These are phyloP conservation scores for Oligia latruncula DNA, from an alignment of 2,888 invertebrate genomes.

Conservation along the genomic window DNA sequence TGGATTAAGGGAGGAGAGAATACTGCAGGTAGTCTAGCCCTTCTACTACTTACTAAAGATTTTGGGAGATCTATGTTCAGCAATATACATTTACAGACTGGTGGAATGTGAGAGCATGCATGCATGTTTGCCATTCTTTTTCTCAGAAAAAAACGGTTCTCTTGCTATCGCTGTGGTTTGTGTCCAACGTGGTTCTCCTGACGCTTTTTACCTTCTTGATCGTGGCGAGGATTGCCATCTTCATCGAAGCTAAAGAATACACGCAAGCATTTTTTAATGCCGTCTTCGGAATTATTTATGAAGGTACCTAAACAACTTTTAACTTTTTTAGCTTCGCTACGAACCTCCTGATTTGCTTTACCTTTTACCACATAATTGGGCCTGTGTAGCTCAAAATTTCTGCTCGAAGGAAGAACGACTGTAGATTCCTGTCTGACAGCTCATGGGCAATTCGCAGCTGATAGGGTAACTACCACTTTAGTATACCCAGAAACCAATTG, in stretches of 20 bases:
- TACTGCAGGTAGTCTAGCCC: not conserved
- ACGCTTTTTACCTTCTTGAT: slow-evolving; percentile 73
- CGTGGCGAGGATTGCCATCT: slow-evolving; percentile 62
- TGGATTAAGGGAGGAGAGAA: not conserved
- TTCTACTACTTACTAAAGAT: not conserved
- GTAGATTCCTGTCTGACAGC: not conserved
- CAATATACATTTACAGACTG: not conserved
- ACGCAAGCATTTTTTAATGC: slow-evolving; percentile 29
- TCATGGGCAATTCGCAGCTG: not conserved
- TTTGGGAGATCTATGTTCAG: not conserved
- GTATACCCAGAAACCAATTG: not conserved
- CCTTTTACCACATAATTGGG: too few relatives aligned
- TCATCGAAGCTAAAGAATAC: slow-evolving; percentile 52
- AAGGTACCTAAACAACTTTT: slow-evolving; percentile 22
- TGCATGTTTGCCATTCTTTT: slow-evolving; percentile 18
- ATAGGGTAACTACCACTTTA: not conserved
- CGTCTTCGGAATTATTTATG: slow-evolving; percentile 20
- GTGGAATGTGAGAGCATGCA: not conserved
- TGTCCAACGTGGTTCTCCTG: slow-evolving; percentile 78
- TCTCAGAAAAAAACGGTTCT: slow-evolving; percentile 70
- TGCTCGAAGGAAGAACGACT: too few relatives aligned
- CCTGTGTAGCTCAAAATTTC: not conserved
- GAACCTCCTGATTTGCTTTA: not conserved
- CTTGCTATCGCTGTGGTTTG: slow-evolving; percentile 76
- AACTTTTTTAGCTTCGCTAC: not conserved